phyloP scores from a whole-genome alignment of 2,797 vertebrate genomes.

The Etheostoma perlongum region DNA sequence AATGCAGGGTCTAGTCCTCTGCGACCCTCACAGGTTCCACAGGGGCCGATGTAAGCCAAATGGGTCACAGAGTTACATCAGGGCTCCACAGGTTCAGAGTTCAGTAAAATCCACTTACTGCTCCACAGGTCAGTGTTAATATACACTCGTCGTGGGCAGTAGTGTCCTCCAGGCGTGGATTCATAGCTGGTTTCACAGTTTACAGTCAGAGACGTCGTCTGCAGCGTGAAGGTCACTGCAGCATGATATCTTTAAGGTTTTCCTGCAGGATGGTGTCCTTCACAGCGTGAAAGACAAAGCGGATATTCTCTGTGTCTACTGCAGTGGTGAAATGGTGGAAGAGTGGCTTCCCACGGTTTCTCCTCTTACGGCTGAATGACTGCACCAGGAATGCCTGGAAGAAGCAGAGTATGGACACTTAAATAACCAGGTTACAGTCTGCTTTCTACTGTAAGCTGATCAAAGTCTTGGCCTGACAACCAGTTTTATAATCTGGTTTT shows the following conservation, averaged over 20 bases:
- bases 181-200: slow-evolving; percentile 63
- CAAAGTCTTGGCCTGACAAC: background rate
- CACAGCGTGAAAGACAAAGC: slow-evolving; percentile 97
- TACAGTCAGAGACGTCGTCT: slow-evolving; percentile 23
- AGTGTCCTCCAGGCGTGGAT: slow-evolving; percentile 27
- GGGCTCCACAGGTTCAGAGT: slow-evolving; percentile 63
- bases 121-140: slow-evolving; percentile 55
- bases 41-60: slow-evolving; percentile 23
- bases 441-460: background rate
- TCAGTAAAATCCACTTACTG: slow-evolving; percentile 47
- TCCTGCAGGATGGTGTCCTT: slow-evolving; percentile 99
- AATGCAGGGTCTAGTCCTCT: slow-evolving; percentile 44
- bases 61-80: slow-evolving; percentile 29
- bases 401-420: slow-evolving; percentile 21
- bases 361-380: slow-evolving; percentile 93
- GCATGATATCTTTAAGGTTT: slow-evolving; percentile 97
- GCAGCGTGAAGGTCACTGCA: slow-evolving; percentile 87
- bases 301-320: slow-evolving; percentile 97
- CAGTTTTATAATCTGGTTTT: background rate
- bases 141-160: background rate
- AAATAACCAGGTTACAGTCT: background rate
- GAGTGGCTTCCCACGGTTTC: slow-evolving; percentile 93
- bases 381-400: slow-evolving; percentile 92
- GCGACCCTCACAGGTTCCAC: slow-evolving; percentile 51
- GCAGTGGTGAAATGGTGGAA: slow-evolving; percentile 99